These are phyloP conservation scores for Myiothlypis chrysogaster DNA, from an alignment of 2,797 vertebrate species.

Conservation along the genomic window DNA sequence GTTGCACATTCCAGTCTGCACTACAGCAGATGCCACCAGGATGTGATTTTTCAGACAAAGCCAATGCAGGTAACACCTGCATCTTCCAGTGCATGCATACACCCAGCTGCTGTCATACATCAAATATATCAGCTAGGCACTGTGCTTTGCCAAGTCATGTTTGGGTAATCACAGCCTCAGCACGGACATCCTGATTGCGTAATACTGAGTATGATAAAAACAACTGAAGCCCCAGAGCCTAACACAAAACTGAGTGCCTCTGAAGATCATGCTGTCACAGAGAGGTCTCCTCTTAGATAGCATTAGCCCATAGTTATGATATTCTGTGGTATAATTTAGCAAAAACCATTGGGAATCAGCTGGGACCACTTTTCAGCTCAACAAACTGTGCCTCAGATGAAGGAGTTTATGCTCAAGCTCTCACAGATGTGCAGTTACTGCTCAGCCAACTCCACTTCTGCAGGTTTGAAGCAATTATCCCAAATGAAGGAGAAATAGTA, in stretches of 20 bases:
- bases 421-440: background rate
- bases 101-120: background rate
- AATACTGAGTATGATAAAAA: background rate
- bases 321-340: background rate
- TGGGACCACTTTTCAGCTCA: background rate
- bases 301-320: background rate
- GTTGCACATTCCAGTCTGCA: background rate
- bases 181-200: background rate
- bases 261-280: background rate
- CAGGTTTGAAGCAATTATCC: background rate
- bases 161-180: background rate
- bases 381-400: rapidly evolving
- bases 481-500: background rate
- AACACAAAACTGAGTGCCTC: background rate
- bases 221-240: background rate
- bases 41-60: background rate
- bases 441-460: background rate
- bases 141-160: background rate
- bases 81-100: background rate
- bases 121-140: background rate
- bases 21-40: background rate
- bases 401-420: background rate
- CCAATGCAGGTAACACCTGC: background rate
- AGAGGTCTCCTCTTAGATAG: background rate
- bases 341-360: background rate